Percentiles rank a stretch among this genome's conserved stretches.
Evolutionary conservation across 1,140 invertebrate genomes (phyloP).

Genomic region (Zaprionus gabonicus): DNA sequence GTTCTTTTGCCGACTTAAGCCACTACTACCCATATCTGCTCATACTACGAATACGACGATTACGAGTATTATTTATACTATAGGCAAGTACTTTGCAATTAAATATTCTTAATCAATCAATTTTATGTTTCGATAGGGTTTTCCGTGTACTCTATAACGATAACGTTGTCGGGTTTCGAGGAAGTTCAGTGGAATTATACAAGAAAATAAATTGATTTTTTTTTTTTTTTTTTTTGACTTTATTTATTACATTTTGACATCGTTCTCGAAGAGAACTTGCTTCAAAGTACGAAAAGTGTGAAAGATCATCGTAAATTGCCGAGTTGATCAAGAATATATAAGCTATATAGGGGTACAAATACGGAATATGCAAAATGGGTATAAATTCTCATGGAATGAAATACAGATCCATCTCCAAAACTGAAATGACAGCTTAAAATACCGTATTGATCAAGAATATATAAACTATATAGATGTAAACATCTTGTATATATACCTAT

Average conservation of each 20-base stretch:
- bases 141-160: background rate
- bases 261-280: background rate
- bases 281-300: background rate
- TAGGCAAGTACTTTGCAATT: background rate
- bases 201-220: background rate
- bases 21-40: background rate
- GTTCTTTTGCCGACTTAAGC: background rate
- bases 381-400: too few species aligned
- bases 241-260: too few species aligned
- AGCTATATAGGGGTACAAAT: too few species aligned
- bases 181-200: background rate
- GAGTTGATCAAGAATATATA: too few species aligned
- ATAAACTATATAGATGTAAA: background rate
- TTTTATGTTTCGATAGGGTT: background rate
- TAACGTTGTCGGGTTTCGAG: background rate
- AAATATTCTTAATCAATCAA: slow-evolving; percentile 1
- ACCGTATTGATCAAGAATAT: background rate
- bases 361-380: too few species aligned
- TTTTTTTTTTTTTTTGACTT: too few species aligned
- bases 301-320: too few species aligned
- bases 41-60: background rate
- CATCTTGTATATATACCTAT: background rate
- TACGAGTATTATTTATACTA: background rate
- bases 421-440: background rate
- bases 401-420: too few species aligned